Base-by-base conservation (phyloP, 2,888 invertebrate species). In the Rotaria socialis region DNA sequence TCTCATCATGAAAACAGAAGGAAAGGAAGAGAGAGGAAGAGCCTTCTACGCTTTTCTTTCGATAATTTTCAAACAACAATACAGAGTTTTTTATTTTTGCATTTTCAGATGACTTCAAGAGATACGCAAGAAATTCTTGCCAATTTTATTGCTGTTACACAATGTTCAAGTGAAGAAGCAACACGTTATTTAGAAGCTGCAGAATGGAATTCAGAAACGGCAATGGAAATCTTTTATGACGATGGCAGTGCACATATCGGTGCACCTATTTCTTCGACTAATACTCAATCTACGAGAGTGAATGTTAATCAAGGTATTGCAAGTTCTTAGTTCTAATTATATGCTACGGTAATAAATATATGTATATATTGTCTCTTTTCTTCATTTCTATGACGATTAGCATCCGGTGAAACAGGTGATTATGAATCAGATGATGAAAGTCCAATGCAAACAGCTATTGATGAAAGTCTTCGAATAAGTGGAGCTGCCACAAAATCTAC, bases 391-490 rank as follows among this genome's bases (percentile, higher is more conserved):
- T 35, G 35, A 35, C 35, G 5, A 67, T n/a, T 67, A 35, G 67
- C 47, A 47, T 43, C 80, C 24, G 47, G 80, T 22, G 80, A 11
- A 80, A 47, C 80, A 47, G 80, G 47, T 14, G 47, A 24, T n/a
- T 80, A 80, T 80, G 80, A 43, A 80, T 80, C 80, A 47, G 80
- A 80, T 80, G 80, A 80, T 80, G 80, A 80, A n/a, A n/a, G 47
- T 47, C 22, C 47, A 3, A 47, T 80, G 80, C 80, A 80, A 80
- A 24, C n/a, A 8, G 80, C 80, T 8, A 80, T 80, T 80, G 47
- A 80, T 8, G 47, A 80, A 43, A 80, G 80, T 80, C 43, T 80
- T 43, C 80, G 47, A 47, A 10, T 10, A 10, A 47, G 3, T 47
- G 11, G 47, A 47, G 5, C 24, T 80, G 24, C 80, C 22, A 1